Conservation (phyloP, 2,888 invertebrate genomes). For the Taenaris catops region DNA sequence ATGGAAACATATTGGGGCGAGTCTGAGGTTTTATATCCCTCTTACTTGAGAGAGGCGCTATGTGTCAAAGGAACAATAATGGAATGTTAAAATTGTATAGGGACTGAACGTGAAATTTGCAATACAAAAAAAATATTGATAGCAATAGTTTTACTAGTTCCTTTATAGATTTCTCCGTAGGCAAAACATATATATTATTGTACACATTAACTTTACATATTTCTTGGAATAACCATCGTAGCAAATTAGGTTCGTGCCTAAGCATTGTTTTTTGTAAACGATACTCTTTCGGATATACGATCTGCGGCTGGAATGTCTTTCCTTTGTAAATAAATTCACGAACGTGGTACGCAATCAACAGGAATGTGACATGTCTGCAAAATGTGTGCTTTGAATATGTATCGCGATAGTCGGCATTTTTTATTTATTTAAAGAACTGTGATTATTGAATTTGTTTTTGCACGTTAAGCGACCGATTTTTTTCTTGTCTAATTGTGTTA, state of each 20-base stretch:
- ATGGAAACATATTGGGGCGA: too few species aligned
- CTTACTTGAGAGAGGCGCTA: too few species aligned
- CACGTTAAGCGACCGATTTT: not conserved
- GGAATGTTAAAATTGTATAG: too few species aligned
- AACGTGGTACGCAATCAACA: constrained; percentile 40
- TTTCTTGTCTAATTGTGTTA: too few species aligned
- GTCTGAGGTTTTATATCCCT: too few species aligned
- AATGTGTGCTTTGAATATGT: constrained; percentile 23
- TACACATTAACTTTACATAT: constrained; percentile 2
- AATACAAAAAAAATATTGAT: too few species aligned
- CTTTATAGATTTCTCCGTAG: too few species aligned
- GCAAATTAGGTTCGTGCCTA: constrained; percentile 10
- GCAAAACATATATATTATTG: not conserved
- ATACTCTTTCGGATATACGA: constrained; percentile 45
- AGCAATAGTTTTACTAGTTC: too few species aligned
- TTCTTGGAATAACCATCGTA: constrained; percentile 10
- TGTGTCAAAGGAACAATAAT: too few species aligned
- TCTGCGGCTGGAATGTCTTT: constrained; percentile 47
- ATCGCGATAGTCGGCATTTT: constrained; percentile 11
- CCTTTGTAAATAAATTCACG: constrained; percentile 51
- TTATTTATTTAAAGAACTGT: constrained; percentile 2
- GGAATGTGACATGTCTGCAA: constrained; percentile 50
- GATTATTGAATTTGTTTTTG: not conserved
- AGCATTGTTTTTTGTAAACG: constrained; percentile 37
- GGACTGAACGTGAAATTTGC: too few species aligned